Base-by-base conservation (phyloP, 1,140 invertebrate species). In the Drosophila tropicalis region DNA sequence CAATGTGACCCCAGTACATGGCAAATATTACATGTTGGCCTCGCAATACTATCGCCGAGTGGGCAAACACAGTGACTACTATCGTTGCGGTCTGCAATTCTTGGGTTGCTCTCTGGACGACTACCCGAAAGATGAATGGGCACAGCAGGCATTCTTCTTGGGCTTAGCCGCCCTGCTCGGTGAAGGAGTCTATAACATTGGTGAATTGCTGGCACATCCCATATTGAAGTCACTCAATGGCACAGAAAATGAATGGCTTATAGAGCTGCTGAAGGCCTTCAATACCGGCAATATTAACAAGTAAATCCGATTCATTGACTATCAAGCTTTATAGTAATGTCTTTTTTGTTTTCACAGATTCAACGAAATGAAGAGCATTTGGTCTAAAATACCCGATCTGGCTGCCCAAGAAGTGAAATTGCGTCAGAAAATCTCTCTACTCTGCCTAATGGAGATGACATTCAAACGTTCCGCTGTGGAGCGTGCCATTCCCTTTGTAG, bases 121-220 rank as follows among this genome's bases (percentile, higher is more conserved):
- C 55, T 92, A 79, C 61, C 91, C 91, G 0, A 81, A 82, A 10
- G 94, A 94, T 78, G 95, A 95, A 90, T 96, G 97, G 93, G 94
- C 94, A 70, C 96, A 96, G 77, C 96, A 96, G 91, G 98, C 98
- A 0, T 97, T 98, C 91, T 96, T 98, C 79, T 94, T 99, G 13
- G 97, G 98, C 0, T 93, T 99, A 5, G 98, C 99, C 9, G 98
- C 98, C 0, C 94, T 99, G 10, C 92, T 99, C 1, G 98, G 98
- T 9, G 97, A 99, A 86, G 97, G 97, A 41, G 97, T 99, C 15
- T 99, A 99, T 92, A 99, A 99, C 92, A 96, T 99, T 86, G 98
- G 98, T 0, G 99, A 99, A 93, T 93, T 99, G 86, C 91, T 99
- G 32, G 97, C 98, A 19, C 98, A 99, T 94, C 97, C 98, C 2